Percentiles rank a stretch among this genome's conserved stretches.
Conservation (phyloP, 2,888 invertebrate species). For the Cataglyphis albicans region DNA sequence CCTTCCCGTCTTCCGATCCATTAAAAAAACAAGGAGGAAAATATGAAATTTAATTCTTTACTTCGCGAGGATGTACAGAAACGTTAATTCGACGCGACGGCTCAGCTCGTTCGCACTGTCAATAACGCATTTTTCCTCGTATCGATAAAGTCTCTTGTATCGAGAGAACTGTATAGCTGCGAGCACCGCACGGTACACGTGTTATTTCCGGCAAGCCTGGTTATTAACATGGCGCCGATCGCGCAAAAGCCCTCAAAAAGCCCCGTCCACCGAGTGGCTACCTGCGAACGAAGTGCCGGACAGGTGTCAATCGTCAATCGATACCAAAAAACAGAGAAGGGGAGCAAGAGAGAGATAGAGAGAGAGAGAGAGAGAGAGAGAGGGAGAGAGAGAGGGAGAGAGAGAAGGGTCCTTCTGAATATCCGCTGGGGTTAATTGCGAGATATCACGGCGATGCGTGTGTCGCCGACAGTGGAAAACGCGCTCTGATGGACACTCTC, state of each 20-base stretch:
- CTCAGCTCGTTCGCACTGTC: conserved; percentile 32
- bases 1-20: not conserved
- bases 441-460: conserved; percentile 56
- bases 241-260: conserved; percentile 65
- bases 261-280: conserved; percentile 62
- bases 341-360: not conserved
- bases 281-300: conserved; percentile 66
- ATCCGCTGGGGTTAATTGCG: conserved; percentile 61
- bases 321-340: conserved; percentile 35
- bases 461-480: conserved; percentile 46
- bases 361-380: not conserved
- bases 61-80: conserved; percentile 10
- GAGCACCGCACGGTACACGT: conserved; percentile 21
- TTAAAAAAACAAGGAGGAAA: not conserved
- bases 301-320: conserved; percentile 61
- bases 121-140: conserved; percentile 44
- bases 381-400: not conserved
- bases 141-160: conserved; percentile 30
- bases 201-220: conserved; percentile 4
- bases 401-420: conserved; percentile 37
- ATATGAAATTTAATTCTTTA: conserved; percentile 39
- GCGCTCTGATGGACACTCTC: conserved; percentile 53
- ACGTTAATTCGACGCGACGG: conserved; percentile 49
- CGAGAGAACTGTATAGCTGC: conserved; percentile 15
- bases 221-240: conserved; percentile 65